Percentiles rank a stretch among this genome's conserved stretches.
Evolutionary conservation across 2,113 vertebrate species (phyloP).

Genomic region (Willisornis vidua): DNA sequence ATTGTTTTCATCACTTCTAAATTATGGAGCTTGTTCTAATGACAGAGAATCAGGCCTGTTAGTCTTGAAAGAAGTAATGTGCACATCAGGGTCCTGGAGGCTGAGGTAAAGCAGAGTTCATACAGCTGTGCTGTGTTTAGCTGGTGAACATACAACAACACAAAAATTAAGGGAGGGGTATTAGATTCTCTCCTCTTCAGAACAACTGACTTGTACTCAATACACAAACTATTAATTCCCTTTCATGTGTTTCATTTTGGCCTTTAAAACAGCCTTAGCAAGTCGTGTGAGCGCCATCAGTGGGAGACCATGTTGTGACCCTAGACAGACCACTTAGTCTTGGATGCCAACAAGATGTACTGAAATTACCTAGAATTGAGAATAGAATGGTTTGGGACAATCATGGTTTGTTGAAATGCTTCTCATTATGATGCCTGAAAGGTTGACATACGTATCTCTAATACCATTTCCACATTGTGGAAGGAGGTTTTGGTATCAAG

Average conservation of each 20-base stretch:
- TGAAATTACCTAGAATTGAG: background rate
- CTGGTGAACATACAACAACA: background rate
- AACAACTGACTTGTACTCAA: background rate
- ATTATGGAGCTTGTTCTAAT: background rate
- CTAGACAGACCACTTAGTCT: background rate
- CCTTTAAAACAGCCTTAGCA: background rate
- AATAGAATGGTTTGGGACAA: background rate
- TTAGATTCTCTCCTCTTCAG: background rate
- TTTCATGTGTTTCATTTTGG: background rate
- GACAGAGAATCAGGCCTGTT: background rate
- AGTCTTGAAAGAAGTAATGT: background rate
- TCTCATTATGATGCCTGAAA: background rate
- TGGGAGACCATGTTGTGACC: background rate
- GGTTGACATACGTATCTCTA: background rate
- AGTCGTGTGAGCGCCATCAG: background rate
- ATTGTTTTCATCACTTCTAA: background rate
- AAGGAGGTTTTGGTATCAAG: background rate
- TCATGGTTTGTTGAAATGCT: background rate
- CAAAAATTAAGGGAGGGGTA: background rate
- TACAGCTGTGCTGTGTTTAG: background rate
- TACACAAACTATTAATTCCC: background rate
- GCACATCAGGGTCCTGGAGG: background rate
- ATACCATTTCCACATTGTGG: background rate
- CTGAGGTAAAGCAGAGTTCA: background rate
- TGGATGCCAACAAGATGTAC: background rate